Percentiles rank a stretch among this genome's conserved stretches.
phyloP scores from a whole-genome alignment of 2,113 vertebrate species.

The Dendrocopos noguchii region DNA sequence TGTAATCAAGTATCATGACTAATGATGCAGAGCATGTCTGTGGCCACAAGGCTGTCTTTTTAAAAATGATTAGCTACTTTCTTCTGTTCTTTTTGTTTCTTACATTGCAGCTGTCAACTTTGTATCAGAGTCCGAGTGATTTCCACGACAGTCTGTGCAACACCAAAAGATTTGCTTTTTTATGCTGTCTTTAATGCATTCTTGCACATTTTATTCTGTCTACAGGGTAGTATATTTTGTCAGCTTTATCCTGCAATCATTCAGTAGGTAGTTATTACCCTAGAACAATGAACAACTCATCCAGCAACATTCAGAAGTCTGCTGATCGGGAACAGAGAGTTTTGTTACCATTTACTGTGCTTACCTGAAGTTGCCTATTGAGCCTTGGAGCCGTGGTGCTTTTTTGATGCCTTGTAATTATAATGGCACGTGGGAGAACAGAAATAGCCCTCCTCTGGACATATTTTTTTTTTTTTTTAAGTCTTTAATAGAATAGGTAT shows the following conservation, averaged over 20 bases:
- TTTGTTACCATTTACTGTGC: background rate
- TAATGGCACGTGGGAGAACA: background rate
- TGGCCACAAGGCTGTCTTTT: background rate
- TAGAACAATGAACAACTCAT: conserved; percentile 22
- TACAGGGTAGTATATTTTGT: background rate
- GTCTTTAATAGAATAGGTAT: conserved; percentile 29
- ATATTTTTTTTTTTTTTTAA: background rate
- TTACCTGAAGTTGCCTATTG: background rate
- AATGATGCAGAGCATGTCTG: background rate
- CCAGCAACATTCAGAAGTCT: background rate
- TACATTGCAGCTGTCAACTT: conserved; percentile 4
- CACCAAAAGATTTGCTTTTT: conserved; percentile 30
- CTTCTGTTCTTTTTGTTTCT: conserved; percentile 12
- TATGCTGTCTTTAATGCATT: background rate
- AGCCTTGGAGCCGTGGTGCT: background rate
- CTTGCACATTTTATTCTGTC: conserved; percentile 8
- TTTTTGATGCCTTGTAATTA: conserved; percentile 4
- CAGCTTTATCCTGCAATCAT: background rate
- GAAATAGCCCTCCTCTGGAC: background rate
- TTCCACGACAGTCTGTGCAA: conserved; percentile 2
- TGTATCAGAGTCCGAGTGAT: background rate
- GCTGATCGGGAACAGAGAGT: background rate
- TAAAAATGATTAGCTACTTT: background rate
- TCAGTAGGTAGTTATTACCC: conserved; percentile 24
- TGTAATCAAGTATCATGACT: background rate